Conservation (phyloP, 2,113 vertebrate genomes). For the Ptilonorhynchus violaceus region DNA sequence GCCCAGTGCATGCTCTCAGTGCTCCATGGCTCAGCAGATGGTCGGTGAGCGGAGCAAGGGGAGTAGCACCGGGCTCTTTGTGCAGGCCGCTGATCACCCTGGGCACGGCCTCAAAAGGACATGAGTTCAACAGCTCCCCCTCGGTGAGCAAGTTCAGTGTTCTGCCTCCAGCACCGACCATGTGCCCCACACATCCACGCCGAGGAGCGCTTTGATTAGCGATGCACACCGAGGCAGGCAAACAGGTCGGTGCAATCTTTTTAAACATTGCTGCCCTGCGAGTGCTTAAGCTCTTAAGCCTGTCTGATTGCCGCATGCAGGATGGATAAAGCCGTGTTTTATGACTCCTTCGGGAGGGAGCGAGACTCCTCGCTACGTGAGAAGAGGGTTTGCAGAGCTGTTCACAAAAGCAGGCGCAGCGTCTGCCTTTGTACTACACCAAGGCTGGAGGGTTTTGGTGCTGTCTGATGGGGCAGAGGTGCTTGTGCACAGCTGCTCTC, state of each 20-base stretch:
- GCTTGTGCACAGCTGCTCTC: not conserved
- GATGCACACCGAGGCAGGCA: not conserved
- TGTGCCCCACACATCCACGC: not conserved
- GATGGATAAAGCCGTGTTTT: slow-evolving; percentile 56
- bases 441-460: not conserved
- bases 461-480: not conserved
- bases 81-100: not conserved
- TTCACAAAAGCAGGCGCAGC: not conserved
- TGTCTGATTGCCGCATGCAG: slow-evolving; percentile 25
- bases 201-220: not conserved
- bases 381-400: slow-evolving; percentile 11
- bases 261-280: not conserved
- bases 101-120: accelerated
- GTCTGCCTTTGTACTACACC: not conserved
- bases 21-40: not conserved
- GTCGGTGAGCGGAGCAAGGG: accelerated
- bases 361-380: not conserved
- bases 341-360: not conserved
- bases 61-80: not conserved
- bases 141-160: not conserved
- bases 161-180: not conserved
- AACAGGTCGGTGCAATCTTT: not conserved
- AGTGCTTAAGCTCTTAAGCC: slow-evolving; percentile 17
- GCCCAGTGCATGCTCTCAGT: not conserved
- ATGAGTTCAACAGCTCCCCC: not conserved